Conservation (phyloP, 2,888 invertebrate genomes). For the Apoderus coryli region DNA sequence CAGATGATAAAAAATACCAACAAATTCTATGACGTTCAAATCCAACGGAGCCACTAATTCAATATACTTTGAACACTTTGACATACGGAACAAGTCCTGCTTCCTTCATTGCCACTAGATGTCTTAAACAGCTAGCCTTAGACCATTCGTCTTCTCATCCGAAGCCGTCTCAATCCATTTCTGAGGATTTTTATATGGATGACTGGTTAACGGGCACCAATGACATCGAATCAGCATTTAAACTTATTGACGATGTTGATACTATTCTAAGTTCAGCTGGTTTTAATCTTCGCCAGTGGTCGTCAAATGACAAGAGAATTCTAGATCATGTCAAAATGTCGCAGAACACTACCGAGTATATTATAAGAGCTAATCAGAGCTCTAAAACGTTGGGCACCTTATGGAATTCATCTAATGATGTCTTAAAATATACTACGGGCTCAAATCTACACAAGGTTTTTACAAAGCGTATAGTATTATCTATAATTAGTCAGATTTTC, state of each 20-base stretch:
- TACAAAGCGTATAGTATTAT: slow-evolving; percentile 16
- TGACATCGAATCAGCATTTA: slow-evolving; percentile 3
- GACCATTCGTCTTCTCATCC: slow-evolving; percentile 6
- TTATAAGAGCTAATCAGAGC: slow-evolving; percentile 5
- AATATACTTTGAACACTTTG: slow-evolving; percentile 13
- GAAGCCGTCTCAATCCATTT: not conserved
- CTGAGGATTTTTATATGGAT: slow-evolving; percentile 8
- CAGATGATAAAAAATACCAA: slow-evolving; percentile 14
- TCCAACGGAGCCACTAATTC: slow-evolving; percentile 7
- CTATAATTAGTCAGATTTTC: slow-evolving; percentile 15
- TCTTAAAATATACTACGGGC: slow-evolving; percentile 4
- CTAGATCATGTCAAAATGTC: not conserved
- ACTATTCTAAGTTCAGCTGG: slow-evolving; percentile 1
- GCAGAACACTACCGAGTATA: not conserved
- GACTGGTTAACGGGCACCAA: slow-evolving; percentile 7
- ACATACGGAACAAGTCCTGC: slow-evolving; percentile 14
- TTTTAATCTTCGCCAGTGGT: slow-evolving; percentile 8
- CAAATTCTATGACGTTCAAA: slow-evolving; percentile 15
- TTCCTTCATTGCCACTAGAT: slow-evolving; percentile 12
- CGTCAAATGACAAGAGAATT: slow-evolving; percentile 4
- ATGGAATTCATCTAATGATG: slow-evolving; percentile 7
- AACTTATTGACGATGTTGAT: slow-evolving; percentile 4
- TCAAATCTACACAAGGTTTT: not conserved
- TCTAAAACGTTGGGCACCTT: slow-evolving; percentile 9
- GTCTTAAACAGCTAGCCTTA: slow-evolving; percentile 9